A percentile compares a stretch with the other conserved stretches of the same genome.
Evolutionary conservation across 2,888 invertebrate genomes (phyloP).

Genomic region (Microctonus hyperodae): DNA sequence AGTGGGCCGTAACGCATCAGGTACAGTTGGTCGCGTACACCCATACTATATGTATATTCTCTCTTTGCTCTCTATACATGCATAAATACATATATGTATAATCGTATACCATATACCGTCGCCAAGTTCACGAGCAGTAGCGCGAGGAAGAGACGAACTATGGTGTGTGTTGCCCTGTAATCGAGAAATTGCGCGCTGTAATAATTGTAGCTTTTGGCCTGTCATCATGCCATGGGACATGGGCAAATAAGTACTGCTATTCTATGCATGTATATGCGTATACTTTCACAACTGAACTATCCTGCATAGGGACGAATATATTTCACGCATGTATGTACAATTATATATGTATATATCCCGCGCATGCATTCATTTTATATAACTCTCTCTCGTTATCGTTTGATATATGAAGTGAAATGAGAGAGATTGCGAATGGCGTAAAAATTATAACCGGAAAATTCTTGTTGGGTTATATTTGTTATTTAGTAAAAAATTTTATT

Average conservation of each 20-base stretch:
- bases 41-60: too few relatives aligned
- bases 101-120: conserved; percentile 38
- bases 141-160: conserved; percentile 20
- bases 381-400: too few relatives aligned
- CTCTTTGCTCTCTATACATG: not conserved
- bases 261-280: conserved; percentile 5
- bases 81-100: conserved; percentile 8
- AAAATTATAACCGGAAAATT: too few relatives aligned
- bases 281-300: not conserved
- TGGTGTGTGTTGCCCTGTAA: conserved; percentile 57
- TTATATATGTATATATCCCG: conserved; percentile 10
- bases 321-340: conserved; percentile 34
- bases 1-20: conserved; percentile 26
- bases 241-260: conserved; percentile 41
- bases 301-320: conserved; percentile 44
- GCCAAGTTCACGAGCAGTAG: conserved; percentile 27
- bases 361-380: too few relatives aligned
- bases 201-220: conserved; percentile 60
- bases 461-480: too few relatives aligned
- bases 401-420: too few relatives aligned
- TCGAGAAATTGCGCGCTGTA: conserved; percentile 61
- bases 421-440: too few relatives aligned
- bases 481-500: too few relatives aligned
- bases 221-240: conserved; percentile 59
- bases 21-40: conserved; percentile 15